Conservation (phyloP, 2,888 invertebrate genomes). For the Herminia tarsipennalis region DNA sequence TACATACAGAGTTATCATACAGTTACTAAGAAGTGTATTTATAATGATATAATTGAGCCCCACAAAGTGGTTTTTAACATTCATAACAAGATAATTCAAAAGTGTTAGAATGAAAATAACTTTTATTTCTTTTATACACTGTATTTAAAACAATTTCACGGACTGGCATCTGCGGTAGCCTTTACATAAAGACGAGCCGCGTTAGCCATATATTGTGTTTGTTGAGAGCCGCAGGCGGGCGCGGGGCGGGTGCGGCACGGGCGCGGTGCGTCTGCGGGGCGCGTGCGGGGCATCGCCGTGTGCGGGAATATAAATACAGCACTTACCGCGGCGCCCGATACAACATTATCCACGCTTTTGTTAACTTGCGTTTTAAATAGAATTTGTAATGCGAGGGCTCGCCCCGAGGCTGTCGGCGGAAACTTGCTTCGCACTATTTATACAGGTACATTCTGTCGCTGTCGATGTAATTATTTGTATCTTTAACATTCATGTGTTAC, state of each 20-base stretch:
- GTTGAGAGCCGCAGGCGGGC: background rate
- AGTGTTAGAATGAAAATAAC: no score
- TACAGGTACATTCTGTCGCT: background rate
- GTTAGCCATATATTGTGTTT: conserved; percentile 1
- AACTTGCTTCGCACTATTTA: background rate
- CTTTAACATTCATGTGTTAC: background rate
- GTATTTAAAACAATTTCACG: conserved; percentile 11
- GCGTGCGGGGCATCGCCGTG: background rate
- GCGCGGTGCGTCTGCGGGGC: background rate
- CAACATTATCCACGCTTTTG: conserved; percentile 19
- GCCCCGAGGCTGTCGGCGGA: background rate
- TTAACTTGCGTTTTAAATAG: conserved; percentile 15
- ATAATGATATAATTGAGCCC: no score
- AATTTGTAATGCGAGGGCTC: conserved; percentile 7
- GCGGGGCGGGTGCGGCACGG: background rate
- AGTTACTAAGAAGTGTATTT: no score
- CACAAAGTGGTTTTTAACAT: no score
- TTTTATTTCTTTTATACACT: conserved; percentile 12
- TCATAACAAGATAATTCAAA: conserved; percentile 5
- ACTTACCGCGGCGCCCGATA: conserved; percentile 14
- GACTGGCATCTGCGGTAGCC: conserved; percentile 12
- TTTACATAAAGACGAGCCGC: conserved; percentile 8
- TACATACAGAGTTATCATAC: no score
- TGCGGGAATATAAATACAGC: conserved; percentile 11
- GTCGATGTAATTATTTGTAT: background rate